Evolutionary conservation across 2,888 invertebrate genomes (phyloP).

Genomic region (Drosophila fungiperda): DNA sequence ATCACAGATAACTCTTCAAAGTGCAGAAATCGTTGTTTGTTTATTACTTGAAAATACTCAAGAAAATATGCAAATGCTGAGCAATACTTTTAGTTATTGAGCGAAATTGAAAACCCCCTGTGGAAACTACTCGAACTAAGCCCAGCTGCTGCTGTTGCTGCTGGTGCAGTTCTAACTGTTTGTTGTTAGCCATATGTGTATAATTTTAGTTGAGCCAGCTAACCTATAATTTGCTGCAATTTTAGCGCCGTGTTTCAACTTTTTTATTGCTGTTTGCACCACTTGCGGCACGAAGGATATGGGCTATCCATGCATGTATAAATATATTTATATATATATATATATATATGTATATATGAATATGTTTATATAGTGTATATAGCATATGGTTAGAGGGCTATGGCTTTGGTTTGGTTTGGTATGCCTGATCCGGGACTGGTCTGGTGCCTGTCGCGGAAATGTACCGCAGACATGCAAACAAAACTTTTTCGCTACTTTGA

Average conservation of each 20-base stretch:
- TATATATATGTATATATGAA: not conserved
- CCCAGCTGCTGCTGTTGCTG: constrained; percentile 3
- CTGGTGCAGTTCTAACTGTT: constrained; percentile 1
- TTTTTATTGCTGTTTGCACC: constrained; percentile 51
- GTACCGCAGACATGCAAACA: constrained; percentile 81
- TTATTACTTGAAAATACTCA: not conserved
- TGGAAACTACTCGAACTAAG: constrained; percentile 3
- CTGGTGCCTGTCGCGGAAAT: constrained; percentile 82
- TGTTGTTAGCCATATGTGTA: constrained; percentile 16
- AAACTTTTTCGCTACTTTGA: constrained; percentile 69
- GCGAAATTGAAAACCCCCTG: constrained; percentile 1
- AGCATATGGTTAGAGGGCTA: constrained; percentile 40
- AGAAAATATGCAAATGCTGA: not conserved
- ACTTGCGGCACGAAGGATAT: constrained; percentile 37
- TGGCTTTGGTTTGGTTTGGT: constrained; percentile 19
- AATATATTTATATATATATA: not conserved
- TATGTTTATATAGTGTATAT: constrained; percentile 15
- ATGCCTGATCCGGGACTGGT: constrained; percentile 5
- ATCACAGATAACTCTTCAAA: not conserved
- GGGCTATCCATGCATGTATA: constrained; percentile 3
- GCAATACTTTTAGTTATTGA: not conserved
- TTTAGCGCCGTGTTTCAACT: constrained; percentile 64
- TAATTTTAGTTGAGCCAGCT: constrained; percentile 63
- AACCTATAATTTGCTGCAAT: constrained; percentile 78
- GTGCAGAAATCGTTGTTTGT: not conserved